A percentile compares a stretch with the other conserved stretches of the same genome.
Conservation (phyloP, 2,113 vertebrate species). For the Oriolus oriolus region DNA sequence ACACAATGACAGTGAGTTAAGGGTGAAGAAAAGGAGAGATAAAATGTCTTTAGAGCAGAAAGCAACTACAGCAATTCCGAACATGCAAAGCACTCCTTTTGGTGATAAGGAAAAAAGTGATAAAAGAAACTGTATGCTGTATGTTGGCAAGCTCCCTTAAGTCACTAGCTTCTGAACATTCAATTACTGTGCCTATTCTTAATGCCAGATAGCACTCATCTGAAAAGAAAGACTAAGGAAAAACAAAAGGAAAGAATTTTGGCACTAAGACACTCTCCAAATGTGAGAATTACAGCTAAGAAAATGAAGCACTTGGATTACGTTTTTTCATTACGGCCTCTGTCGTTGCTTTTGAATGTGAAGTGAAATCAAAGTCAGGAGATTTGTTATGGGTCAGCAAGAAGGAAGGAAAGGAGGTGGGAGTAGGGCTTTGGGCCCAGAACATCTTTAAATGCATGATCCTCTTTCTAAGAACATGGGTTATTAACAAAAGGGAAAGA, state of each 20-base stretch:
- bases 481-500: constrained; percentile 18
- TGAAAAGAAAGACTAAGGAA: neutral
- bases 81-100: neutral
- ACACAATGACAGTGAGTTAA: neutral
- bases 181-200: neutral
- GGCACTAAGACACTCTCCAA: neutral
- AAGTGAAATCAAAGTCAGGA: constrained; percentile 31
- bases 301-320: neutral
- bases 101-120: neutral
- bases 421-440: constrained; percentile 2
- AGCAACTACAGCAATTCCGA: neutral
- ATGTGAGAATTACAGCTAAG: neutral
- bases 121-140: neutral
- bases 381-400: constrained; percentile 39
- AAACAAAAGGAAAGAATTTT: neutral
- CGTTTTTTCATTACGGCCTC: neutral
- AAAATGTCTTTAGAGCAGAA: neutral
- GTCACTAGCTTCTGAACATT: neutral
- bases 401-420: constrained; percentile 3
- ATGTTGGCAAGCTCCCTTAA: neutral
- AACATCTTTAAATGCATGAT: constrained; percentile 22
- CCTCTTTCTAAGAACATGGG: constrained; percentile 20
- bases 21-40: neutral
- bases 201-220: neutral
- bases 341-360: neutral